A percentile compares a stretch with the other conserved stretches of the same genome.
Conservation (phyloP, 2,113 vertebrate genomes). For the Scortum barcoo region DNA sequence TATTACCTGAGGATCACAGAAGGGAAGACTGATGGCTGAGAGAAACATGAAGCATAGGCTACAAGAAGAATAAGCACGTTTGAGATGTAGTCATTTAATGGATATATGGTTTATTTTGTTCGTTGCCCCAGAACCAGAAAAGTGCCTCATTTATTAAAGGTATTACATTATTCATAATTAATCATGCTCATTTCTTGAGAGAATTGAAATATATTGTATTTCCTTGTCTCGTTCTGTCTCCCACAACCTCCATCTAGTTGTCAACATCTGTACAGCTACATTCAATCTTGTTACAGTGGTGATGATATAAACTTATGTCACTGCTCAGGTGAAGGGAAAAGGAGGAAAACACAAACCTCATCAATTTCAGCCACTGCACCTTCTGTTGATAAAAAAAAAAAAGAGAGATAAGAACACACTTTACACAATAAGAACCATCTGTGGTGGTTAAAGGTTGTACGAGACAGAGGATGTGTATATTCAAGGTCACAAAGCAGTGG, state of each 20-base stretch:
- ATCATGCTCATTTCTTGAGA: neutral
- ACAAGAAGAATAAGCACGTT: constrained; percentile 1
- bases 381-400: constrained; percentile 78
- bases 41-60: constrained; percentile 88
- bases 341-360: constrained; percentile 50
- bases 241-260: neutral
- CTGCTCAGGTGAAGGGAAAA: neutral
- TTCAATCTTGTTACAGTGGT: neutral
- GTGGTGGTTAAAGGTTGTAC: neutral
- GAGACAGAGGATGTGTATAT: neutral
- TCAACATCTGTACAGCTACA: neutral
- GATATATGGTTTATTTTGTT: neutral
- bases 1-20: constrained; percentile 89
- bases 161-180: too few relatives aligned
- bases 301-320: neutral
- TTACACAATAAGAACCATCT: neutral
- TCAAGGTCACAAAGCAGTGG: neutral
- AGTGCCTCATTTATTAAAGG: too few relatives aligned
- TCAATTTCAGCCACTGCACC: constrained; percentile 80
- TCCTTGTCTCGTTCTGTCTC: neutral
- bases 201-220: neutral
- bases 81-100: neutral
- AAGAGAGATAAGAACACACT: constrained; percentile 12
- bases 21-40: constrained; percentile 87
- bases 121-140: neutral